A percentile compares a stretch with the other conserved stretches of the same genome.
Conservation (phyloP, 2,888 invertebrate genomes). For the Escarpia spicata region DNA sequence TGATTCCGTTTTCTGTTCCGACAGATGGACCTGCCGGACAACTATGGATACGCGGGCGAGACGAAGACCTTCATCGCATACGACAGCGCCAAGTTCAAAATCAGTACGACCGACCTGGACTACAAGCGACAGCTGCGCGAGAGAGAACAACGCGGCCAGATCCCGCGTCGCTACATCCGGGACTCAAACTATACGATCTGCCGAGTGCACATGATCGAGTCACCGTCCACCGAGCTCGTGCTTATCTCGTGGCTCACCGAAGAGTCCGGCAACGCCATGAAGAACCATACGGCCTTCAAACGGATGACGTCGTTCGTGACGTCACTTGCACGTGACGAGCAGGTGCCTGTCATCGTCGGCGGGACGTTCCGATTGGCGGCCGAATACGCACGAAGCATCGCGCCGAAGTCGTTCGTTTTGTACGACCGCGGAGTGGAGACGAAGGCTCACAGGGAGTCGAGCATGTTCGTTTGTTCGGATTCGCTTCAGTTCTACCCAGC, state of each 20-base stretch:
- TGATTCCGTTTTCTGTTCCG: background rate
- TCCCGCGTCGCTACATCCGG: background rate
- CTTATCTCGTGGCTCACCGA: background rate
- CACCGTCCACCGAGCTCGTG: background rate
- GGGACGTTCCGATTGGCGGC: background rate
- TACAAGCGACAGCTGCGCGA: slow-evolving; percentile 10
- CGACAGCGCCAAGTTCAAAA: background rate
- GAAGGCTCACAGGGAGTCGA: background rate
- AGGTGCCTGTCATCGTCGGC: background rate
- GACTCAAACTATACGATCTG: background rate
- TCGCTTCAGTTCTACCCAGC: background rate
- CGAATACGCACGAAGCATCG: background rate
- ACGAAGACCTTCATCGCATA: slow-evolving; percentile 4
- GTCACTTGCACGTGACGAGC: background rate
- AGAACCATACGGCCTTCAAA: background rate
- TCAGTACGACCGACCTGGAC: background rate
- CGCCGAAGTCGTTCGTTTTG: background rate
- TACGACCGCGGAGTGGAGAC: background rate
- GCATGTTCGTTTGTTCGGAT: background rate
- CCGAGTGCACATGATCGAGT: background rate
- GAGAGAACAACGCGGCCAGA: background rate
- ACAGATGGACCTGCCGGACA: background rate
- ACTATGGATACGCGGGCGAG: background rate
- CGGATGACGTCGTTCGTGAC: slow-evolving; percentile 1
- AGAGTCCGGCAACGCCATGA: background rate